phyloP scores from a whole-genome alignment of 2,113 vertebrate species.

The Coptodon rendalli region DNA sequence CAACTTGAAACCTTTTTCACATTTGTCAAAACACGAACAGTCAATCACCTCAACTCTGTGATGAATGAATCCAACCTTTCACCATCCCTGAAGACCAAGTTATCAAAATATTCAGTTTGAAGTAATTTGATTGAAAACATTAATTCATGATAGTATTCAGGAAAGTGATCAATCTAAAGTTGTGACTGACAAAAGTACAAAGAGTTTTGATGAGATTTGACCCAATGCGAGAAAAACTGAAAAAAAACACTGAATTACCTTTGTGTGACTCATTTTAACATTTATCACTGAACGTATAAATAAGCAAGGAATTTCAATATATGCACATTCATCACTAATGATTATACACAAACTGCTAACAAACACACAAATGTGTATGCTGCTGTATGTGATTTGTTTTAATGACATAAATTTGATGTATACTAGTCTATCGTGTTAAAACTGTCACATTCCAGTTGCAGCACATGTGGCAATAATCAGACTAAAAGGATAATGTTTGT shows the following conservation, averaged over 20 bases:
- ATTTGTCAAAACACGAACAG: too few species aligned
- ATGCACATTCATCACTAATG: not conserved
- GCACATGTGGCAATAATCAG: fast-evolving
- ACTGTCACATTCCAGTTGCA: fast-evolving
- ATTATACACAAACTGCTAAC: fast-evolving
- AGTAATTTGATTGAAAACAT: too few species aligned
- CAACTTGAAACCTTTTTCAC: too few species aligned
- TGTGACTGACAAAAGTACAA: too few species aligned
- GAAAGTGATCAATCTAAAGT: too few species aligned
- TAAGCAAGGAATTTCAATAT: not conserved
- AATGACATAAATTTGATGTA: not conserved
- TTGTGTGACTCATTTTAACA: not conserved
- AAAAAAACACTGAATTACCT: fast-evolving
- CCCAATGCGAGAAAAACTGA: fast-evolving
- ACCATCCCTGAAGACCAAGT: too few species aligned
- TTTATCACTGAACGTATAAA: not conserved
- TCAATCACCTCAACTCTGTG: too few species aligned
- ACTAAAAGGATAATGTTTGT: fast-evolving
- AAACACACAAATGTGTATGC: fast-evolving
- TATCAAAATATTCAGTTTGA: too few species aligned
- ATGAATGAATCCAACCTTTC: too few species aligned
- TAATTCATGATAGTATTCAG: too few species aligned
- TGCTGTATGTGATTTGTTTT: not conserved
- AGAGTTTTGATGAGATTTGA: too few species aligned
- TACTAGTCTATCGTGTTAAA: not conserved